Conservation (phyloP, 2,888 invertebrate genomes). For the Ichneumon xanthorius region DNA sequence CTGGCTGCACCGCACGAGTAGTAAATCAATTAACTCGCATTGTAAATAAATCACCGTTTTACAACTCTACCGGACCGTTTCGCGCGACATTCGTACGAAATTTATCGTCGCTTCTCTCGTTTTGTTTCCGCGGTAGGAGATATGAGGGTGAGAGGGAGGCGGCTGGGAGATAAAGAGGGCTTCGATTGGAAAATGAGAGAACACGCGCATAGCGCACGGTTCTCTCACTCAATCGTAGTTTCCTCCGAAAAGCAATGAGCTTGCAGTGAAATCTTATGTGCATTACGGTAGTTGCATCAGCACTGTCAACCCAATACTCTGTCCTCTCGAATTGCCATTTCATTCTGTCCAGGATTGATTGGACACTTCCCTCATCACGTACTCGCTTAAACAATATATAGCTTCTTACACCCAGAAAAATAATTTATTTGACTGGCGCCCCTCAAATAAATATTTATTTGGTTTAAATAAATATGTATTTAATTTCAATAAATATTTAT, state of each 20-base stretch:
- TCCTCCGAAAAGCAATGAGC: conserved; percentile 1
- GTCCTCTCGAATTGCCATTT: not conserved
- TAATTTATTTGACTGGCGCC: too few species aligned
- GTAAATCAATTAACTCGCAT: conserved; percentile 84
- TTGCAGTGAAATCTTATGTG: conserved; percentile 19
- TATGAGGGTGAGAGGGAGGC: conserved; percentile 39
- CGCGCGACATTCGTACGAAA: conserved; percentile 81
- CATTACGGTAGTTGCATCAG: not conserved
- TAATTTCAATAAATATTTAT: too few species aligned
- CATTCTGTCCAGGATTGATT: not conserved
- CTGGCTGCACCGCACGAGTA: conserved; percentile 75
- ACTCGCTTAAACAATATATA: not conserved
- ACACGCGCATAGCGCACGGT: not conserved
- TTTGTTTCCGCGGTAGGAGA: conserved; percentile 64
- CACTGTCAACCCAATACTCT: not conserved
- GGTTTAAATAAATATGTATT: too few species aligned
- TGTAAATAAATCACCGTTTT: conserved; percentile 84
- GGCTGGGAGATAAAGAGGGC: conserved; percentile 23
- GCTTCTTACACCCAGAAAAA: not conserved
- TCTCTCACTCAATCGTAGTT: not conserved
- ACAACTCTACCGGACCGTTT: conserved; percentile 79
- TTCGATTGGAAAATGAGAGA: conserved; percentile 51
- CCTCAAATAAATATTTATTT: too few species aligned
- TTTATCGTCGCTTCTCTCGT: conserved; percentile 82
- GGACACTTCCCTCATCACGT: not conserved